Evolutionary conservation across 2,797 vertebrate genomes (phyloP).

Genomic region (Anabacerthia variegaticeps): DNA sequence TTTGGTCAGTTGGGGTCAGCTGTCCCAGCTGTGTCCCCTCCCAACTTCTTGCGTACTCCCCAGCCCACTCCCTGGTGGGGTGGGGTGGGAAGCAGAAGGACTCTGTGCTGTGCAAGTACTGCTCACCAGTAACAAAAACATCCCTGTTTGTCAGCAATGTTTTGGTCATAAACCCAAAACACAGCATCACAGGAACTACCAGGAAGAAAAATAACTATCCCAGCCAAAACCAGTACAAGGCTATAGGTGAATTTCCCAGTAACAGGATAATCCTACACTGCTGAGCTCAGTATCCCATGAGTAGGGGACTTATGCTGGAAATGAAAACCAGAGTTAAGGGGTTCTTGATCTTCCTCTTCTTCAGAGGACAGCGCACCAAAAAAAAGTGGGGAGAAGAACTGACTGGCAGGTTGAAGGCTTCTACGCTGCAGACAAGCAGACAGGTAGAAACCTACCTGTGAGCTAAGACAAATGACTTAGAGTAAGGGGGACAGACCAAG

Average conservation of each 20-base stretch:
- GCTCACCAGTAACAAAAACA: background rate
- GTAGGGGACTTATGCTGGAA: background rate
- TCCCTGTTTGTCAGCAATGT: background rate
- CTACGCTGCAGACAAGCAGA: background rate
- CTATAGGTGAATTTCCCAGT: background rate
- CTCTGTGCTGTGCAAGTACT: background rate
- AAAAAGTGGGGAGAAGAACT: background rate
- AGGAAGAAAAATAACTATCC: background rate
- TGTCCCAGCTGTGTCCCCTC: background rate
- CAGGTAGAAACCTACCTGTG: background rate
- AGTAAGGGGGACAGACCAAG: background rate
- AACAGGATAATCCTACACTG: background rate
- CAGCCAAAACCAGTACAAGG: background rate
- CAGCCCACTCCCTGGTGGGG: accelerated
- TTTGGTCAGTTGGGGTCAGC: background rate
- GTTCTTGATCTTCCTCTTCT: background rate
- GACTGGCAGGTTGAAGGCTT: background rate
- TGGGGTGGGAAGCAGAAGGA: background rate
- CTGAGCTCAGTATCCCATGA: background rate
- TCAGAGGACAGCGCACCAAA: background rate
- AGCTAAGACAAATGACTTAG: background rate
- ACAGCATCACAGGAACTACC: background rate
- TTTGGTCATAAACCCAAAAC: background rate
- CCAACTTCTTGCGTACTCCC: background rate
- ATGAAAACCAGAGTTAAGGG: background rate